Evolutionary conservation across 2,113 vertebrate genomes (phyloP).

Genomic region (Arothron firmamentum): DNA sequence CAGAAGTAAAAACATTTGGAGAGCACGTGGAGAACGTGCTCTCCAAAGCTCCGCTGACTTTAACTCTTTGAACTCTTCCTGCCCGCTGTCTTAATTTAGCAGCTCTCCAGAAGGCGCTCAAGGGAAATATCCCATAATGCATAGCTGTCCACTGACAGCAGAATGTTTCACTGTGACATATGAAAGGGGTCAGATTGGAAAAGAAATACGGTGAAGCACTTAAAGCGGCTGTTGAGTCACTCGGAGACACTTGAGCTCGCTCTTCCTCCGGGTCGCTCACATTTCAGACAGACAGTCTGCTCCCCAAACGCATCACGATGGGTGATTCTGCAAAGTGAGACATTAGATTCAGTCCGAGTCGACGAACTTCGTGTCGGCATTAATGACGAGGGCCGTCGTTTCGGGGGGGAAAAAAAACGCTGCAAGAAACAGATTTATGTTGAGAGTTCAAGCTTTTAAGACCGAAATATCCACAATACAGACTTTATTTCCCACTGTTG

Average conservation of each 20-base stretch:
- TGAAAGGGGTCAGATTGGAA: not conserved
- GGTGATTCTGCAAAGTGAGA: slow-evolving; percentile 1
- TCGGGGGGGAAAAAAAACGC: not conserved
- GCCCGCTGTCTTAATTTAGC: not conserved
- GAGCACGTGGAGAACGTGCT: not conserved
- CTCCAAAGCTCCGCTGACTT: not conserved
- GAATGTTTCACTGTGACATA: not conserved
- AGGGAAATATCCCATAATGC: not conserved
- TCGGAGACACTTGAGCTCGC: slow-evolving; percentile 4
- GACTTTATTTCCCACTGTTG: not conserved
- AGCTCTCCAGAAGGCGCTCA: not conserved
- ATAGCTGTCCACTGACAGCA: not conserved
- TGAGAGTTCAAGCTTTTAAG: not conserved
- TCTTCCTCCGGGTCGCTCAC: not conserved
- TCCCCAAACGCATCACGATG: slow-evolving; percentile 27
- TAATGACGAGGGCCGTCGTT: not conserved
- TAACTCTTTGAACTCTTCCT: not conserved
- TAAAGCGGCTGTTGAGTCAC: slow-evolving; percentile 17
- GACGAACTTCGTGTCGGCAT: not conserved
- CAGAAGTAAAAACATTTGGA: too few species aligned
- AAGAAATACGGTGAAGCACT: not conserved
- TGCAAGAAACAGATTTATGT: not conserved
- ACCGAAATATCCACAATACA: not conserved
- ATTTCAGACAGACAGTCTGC: not conserved
- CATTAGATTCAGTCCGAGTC: slow-evolving; percentile 3